Evolutionary conservation across 2,113 vertebrate genomes (phyloP).

Genomic region (Equus przewalskii): DNA sequence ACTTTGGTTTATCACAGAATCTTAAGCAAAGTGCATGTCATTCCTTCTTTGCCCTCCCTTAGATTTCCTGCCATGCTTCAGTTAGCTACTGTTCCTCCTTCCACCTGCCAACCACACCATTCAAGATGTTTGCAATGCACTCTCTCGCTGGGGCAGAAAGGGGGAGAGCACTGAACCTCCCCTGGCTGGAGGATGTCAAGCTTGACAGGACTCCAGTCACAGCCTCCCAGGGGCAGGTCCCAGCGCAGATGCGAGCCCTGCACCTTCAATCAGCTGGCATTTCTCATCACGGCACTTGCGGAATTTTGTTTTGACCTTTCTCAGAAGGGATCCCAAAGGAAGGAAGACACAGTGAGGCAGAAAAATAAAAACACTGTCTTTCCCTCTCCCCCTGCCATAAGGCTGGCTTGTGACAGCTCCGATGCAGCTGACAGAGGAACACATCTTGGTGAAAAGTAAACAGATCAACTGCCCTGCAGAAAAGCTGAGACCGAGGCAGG

Average conservation of each 20-base stretch:
- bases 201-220: not conserved
- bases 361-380: constrained; percentile 51
- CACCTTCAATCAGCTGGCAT: not conserved
- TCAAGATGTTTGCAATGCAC: not conserved
- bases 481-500: not conserved
- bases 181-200: not conserved
- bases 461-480: constrained; percentile 9
- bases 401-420: constrained; percentile 52
- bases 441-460: constrained; percentile 11
- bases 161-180: not conserved
- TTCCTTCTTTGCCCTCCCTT: not conserved
- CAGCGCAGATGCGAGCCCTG: rapidly evolving
- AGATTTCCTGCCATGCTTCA: not conserved
- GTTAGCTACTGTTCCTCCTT: not conserved
- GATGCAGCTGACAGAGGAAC: not conserved
- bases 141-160: not conserved
- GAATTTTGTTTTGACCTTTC: constrained; percentile 63
- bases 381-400: not conserved
- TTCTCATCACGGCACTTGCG: not conserved
- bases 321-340: constrained; percentile 10
- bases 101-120: not conserved
- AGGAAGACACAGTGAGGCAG: constrained; percentile 28
- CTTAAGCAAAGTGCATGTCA: not conserved
- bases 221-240: not conserved
- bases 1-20: not conserved